Percentiles rank a stretch among this genome's conserved stretches.
Evolutionary conservation across 2,797 vertebrate species (phyloP).

Genomic region (Crossoptilon crossoptilon): DNA sequence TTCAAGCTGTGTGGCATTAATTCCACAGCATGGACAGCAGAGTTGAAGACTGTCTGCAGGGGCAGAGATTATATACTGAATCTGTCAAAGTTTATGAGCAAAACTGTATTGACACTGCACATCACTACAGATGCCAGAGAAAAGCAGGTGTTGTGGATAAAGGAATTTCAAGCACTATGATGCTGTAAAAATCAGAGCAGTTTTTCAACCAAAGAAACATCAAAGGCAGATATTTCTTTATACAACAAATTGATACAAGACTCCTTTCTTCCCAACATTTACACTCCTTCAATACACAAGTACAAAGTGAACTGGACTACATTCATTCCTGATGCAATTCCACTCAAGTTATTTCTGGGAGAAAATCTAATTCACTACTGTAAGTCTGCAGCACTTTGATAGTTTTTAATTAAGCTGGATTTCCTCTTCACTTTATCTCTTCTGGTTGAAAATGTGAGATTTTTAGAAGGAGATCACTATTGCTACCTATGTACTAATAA

Average conservation of each 20-base stretch:
- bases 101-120: background rate
- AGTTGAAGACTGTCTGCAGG: background rate
- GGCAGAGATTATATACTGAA: background rate
- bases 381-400: background rate
- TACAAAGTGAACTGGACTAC: background rate
- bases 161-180: background rate
- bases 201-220: constrained; percentile 6
- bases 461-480: background rate
- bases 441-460: background rate
- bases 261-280: background rate
- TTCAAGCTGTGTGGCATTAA: background rate
- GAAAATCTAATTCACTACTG: constrained; percentile 5
- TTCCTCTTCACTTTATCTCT: background rate
- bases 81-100: constrained; percentile 3
- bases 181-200: background rate
- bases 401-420: constrained; percentile 19
- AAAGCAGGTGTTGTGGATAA: background rate
- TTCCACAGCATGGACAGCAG: background rate
- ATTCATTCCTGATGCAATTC: background rate
- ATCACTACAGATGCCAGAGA: background rate
- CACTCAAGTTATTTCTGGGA: constrained; percentile 33
- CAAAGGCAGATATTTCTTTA: background rate
- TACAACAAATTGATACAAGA: background rate
- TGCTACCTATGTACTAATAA: background rate
- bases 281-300: background rate